These are phyloP conservation scores for Acanthacorydalis orientalis DNA, from an alignment of 2,888 invertebrate species.

Conservation along the genomic window DNA sequence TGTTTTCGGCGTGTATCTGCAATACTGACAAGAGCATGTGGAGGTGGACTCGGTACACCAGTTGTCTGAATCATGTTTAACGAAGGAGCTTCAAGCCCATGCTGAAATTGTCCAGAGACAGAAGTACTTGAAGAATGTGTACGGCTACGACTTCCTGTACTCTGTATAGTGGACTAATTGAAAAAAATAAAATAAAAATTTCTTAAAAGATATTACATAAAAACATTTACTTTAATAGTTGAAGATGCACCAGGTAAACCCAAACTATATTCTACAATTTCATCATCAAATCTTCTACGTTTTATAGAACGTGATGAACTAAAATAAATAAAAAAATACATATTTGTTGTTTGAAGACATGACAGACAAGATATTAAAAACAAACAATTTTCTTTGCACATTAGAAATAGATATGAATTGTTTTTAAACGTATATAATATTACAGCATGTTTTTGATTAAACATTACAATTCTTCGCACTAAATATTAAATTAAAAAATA, in stretches of 20 bases:
- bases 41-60: conserved; percentile 10
- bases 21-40: conserved; percentile 18
- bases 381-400: neutral
- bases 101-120: conserved; percentile 10
- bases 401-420: too few relatives aligned
- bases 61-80: conserved; percentile 2
- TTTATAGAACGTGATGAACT: conserved; percentile 91
- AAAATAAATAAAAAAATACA: conserved; percentile 10
- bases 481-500: neutral
- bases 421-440: too few relatives aligned
- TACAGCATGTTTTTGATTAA: neutral
- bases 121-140: neutral
- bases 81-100: conserved; percentile 16
- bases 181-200: neutral
- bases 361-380: neutral
- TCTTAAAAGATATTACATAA: neutral
- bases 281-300: conserved; percentile 90
- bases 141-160: neutral
- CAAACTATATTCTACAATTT: conserved; percentile 82
- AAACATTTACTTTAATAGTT: conserved; percentile 19
- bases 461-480: neutral
- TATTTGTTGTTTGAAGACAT: neutral
- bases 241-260: conserved; percentile 38
- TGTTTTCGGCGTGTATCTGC: conserved; percentile 27
- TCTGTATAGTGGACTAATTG: neutral